Evolutionary conservation across 2,797 vertebrate genomes (phyloP).

Genomic region (Takifugu ocellatus): DNA sequence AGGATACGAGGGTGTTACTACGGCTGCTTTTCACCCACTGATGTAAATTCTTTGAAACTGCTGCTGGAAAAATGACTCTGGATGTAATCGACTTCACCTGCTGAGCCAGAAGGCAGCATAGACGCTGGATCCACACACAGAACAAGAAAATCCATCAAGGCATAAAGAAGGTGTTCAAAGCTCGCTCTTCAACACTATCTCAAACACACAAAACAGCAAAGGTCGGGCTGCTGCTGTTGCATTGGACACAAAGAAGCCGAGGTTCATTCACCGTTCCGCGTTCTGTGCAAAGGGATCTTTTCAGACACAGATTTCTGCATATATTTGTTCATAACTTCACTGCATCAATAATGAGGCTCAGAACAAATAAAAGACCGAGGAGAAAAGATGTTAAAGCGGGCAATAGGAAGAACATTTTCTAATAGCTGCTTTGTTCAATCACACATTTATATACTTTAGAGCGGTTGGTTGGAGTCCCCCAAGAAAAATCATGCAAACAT

Average conservation of each 20-base stretch:
- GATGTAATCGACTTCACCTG: background rate
- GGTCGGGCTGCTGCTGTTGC: background rate
- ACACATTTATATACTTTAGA: no score
- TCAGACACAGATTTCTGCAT: background rate
- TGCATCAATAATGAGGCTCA: slow-evolving; percentile 14
- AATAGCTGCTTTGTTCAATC: no score
- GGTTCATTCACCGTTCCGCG: background rate
- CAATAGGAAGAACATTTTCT: background rate
- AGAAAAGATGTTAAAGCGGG: background rate
- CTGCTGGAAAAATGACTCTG: no score
- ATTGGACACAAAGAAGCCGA: background rate
- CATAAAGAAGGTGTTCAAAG: background rate
- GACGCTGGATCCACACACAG: background rate
- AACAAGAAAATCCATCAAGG: background rate
- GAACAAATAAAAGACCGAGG: background rate
- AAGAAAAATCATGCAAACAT: no score
- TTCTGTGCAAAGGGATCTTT: background rate
- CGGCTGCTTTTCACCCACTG: no score
- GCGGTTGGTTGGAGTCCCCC: no score
- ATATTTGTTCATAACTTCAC: slow-evolving; percentile 3
- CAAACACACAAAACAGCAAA: background rate
- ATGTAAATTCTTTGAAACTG: no score
- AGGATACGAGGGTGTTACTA: no score
- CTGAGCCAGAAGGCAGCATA: slow-evolving; percentile 5
- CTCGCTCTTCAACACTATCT: background rate